A percentile compares a stretch with the other conserved stretches of the same genome.
Conservation (phyloP, 2,888 invertebrate genomes). For the Napeogenes sylphis region DNA sequence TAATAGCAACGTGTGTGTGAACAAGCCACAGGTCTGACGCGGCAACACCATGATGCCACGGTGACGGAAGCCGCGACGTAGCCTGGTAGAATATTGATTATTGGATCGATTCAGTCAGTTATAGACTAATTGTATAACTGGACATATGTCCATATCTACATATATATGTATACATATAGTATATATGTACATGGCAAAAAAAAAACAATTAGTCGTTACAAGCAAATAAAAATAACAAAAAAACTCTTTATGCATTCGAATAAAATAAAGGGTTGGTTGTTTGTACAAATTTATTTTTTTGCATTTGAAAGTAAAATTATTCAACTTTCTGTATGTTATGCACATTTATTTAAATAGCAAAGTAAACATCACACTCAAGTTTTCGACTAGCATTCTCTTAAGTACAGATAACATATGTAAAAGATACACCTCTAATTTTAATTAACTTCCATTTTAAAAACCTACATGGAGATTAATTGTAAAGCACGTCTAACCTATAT, state of each 20-base stretch:
- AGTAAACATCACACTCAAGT: slow-evolving; percentile 18
- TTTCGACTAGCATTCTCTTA: slow-evolving; percentile 17
- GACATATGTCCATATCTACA: too few species aligned
- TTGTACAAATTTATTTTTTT: slow-evolving; percentile 6
- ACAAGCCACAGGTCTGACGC: slow-evolving; percentile 98
- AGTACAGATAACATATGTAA: slow-evolving; percentile 15
- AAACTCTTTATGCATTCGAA: neutral
- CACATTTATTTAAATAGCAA: slow-evolving; percentile 22
- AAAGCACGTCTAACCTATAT: too few species aligned
- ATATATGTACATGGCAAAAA: too few species aligned
- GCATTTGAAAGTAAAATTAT: slow-evolving; percentile 20
- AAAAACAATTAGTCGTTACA: too few species aligned
- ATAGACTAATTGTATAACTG: too few species aligned
- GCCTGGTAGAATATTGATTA: slow-evolving; percentile 48
- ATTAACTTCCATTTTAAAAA: too few species aligned
- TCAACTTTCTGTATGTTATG: slow-evolving; percentile 9
- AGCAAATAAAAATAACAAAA: too few species aligned
- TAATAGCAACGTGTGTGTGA: too few species aligned
- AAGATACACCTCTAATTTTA: too few species aligned
- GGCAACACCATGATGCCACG: slow-evolving; percentile 97
- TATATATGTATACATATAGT: too few species aligned
- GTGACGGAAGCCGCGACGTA: slow-evolving; percentile 96
- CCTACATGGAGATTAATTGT: too few species aligned
- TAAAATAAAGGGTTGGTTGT: neutral
- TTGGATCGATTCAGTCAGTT: too few species aligned